Evolutionary conservation across 92 coral and sea anemone genomes (phyloP).

Genomic region (Epizoanthus fatuus): DNA sequence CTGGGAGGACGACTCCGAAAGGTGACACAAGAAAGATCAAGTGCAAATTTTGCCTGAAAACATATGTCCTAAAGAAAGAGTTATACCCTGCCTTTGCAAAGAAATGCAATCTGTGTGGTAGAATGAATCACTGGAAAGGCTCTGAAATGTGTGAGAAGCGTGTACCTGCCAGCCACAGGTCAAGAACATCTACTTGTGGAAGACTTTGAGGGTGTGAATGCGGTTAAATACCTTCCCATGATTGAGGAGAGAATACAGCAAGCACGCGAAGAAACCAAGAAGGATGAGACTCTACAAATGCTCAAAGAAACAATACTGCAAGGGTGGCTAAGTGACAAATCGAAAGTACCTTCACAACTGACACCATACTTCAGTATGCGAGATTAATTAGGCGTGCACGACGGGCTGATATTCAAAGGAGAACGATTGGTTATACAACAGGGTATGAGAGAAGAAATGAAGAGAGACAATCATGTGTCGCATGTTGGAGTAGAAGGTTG

Average conservation of each 20-base stretch:
- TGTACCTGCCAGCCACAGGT: not conserved
- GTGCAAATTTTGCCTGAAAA: conserved; percentile 27
- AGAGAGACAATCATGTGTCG: not conserved
- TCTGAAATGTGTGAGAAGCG: not conserved
- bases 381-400: conserved; percentile 3
- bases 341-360: not conserved
- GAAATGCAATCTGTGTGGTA: no score
- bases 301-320: conserved; percentile 4
- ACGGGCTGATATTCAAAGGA: not conserved
- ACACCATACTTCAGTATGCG: conserved; percentile 23
- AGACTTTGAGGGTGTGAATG: conserved; percentile 27
- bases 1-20: not conserved
- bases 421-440: not conserved
- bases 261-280: conserved; percentile 3
- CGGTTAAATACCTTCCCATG: conserved; percentile 15
- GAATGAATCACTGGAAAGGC: no score
- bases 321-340: conserved; percentile 18
- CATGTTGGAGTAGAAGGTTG: not conserved
- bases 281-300: not conserved
- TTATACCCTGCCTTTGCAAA: no score
- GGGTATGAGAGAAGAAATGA: not conserved
- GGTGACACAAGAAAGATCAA: not conserved
- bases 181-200: not conserved
- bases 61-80: not conserved
- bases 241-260: conserved; percentile 5